Conservation (phyloP, 2,113 vertebrate species). For the Mesoclemmys tuberculata region DNA sequence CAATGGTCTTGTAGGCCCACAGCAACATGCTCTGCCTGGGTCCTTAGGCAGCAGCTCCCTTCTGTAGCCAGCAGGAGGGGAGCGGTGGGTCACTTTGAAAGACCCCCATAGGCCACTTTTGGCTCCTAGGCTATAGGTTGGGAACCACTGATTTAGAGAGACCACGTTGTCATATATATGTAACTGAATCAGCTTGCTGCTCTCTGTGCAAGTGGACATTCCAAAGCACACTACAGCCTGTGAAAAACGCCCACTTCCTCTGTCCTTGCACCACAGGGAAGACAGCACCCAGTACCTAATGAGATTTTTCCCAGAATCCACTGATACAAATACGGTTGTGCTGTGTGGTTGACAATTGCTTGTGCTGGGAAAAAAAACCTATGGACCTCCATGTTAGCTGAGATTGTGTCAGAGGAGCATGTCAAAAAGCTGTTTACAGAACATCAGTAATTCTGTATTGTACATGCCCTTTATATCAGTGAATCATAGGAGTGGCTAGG, state of each 20-base stretch:
- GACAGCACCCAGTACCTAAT: not conserved
- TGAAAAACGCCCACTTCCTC: not conserved
- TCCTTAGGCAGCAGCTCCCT: too few relatives aligned
- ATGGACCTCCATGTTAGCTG: not conserved
- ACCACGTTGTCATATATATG: not conserved
- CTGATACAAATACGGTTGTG: not conserved
- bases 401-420: not conserved
- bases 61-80: too few relatives aligned
- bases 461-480: not conserved
- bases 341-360: not conserved
- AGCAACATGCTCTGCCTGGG: too few relatives aligned
- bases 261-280: not conserved
- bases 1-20: too few relatives aligned
- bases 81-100: too few relatives aligned
- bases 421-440: not conserved
- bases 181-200: not conserved
- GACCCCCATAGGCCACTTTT: too few relatives aligned
- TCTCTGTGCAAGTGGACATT: not conserved
- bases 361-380: not conserved
- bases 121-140: too few relatives aligned
- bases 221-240: not conserved
- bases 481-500: not conserved
- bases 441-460: not conserved
- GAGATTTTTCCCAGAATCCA: not conserved
- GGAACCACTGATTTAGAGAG: not conserved